Evolutionary conservation across 92 coral and sea anemone species (phyloP), one percentile per base, ranked within the genome.

Genomic region (Plumapathes pennacea): DNA sequence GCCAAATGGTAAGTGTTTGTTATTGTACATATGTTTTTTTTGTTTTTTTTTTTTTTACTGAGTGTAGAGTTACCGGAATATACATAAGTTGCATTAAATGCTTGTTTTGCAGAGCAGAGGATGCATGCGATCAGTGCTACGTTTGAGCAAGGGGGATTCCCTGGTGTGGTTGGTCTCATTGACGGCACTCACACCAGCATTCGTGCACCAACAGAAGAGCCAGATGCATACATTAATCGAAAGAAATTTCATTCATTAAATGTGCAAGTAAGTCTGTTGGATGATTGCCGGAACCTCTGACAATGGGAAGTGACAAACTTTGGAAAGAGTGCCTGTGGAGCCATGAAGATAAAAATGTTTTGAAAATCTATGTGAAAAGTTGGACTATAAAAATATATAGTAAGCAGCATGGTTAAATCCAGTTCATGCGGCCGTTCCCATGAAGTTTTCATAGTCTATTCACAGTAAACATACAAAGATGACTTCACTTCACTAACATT

Each of bases 141-240:
- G 13, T 60, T 60, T 39, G 67, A 60, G 8, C 51, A 62, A 47
- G 70, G 57, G 58, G 61, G 51, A 49, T 64, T 64, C 45, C 61
- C 72, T 50, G 61, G 72, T 37, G 60, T 64, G 46, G 72, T 64
- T 38, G 72, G 61, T 29, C 49, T 49, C 1, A 64, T 50, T n/a
- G 72, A 64, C 50, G 72, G 60, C 4, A 64, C 72, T 2, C 72
- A 36, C 41, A 25, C 49, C 1, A 45, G 60, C 61, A 64, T 64
- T 25, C 25, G 72, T 22, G 72, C 72, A 46, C 72, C 61, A 10
- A 15, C 24, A 30, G 37, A 64, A 10, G 72, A 64, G 36, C 61
- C 72, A 48, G 72, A 64, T 32, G 72, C 72, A 14, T 64, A 64
- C 72, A 64, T 64, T 1, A 50, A 50, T 38, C 46, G 37, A 12